Evolutionary conservation across 2,888 invertebrate genomes (phyloP).

Genomic region (Deilephila elpenor): DNA sequence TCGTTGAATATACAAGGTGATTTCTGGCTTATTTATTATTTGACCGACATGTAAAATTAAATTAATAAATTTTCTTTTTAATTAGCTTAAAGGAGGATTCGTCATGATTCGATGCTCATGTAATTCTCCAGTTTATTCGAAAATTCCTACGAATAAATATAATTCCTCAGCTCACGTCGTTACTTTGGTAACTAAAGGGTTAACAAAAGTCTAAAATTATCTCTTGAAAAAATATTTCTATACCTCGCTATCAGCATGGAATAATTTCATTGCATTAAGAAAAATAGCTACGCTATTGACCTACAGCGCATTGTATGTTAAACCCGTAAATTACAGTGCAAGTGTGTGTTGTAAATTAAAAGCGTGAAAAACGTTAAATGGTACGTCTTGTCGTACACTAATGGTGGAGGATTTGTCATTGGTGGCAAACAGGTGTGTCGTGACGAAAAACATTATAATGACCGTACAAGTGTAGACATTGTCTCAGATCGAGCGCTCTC

Average conservation of each 20-base stretch:
- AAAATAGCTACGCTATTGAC: not conserved
- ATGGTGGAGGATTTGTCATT: conserved; percentile 63
- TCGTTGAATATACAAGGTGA: too few species aligned
- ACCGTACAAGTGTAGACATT: conserved; percentile 68
- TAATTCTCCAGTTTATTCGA: too few species aligned
- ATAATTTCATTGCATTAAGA: not conserved
- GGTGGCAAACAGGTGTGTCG: conserved; percentile 68
- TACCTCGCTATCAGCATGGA: not conserved
- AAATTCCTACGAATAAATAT: too few species aligned
- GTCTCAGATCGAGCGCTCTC: conserved; percentile 64
- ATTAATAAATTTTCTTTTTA: too few species aligned
- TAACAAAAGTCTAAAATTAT: too few species aligned
- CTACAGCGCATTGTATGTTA: conserved; percentile 1
- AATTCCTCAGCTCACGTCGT: too few species aligned
- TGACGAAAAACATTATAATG: conserved; percentile 69
- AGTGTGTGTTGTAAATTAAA: conserved; percentile 32
- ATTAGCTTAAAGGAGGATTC: too few species aligned
- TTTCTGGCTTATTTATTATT: too few species aligned
- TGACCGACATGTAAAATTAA: too few species aligned
- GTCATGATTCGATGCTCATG: too few species aligned
- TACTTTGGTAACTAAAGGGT: too few species aligned
- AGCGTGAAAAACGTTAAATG: conserved; percentile 50
- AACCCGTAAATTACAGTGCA: conserved; percentile 18
- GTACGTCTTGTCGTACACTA: conserved; percentile 58
- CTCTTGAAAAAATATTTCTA: too few species aligned